Percentiles rank a stretch among this genome's conserved stretches.
These are phyloP conservation scores for Pogonocichla stellata DNA, from an alignment of 2,113 vertebrate genomes.

Conservation along the genomic window DNA sequence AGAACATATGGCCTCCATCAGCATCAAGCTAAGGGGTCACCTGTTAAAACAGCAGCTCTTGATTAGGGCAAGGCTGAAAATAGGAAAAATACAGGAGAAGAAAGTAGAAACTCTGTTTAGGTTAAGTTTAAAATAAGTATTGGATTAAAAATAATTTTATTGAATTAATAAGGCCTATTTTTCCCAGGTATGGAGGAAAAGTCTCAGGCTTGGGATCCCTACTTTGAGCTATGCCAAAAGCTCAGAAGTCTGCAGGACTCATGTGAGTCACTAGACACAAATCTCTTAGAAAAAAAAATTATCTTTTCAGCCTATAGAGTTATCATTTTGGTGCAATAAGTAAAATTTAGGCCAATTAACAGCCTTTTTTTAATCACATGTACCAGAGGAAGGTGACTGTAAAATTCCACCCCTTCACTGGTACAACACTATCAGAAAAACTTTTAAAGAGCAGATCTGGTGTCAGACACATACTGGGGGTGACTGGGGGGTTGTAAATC, in stretches of 20 bases:
- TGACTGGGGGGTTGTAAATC: neutral
- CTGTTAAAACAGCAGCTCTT: neutral
- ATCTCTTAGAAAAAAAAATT: neutral
- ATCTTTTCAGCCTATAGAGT: neutral
- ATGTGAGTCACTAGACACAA: neutral
- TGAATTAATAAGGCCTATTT: neutral
- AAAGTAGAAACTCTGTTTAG: neutral
- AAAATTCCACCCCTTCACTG: neutral
- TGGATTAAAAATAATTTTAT: neutral
- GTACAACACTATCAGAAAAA: neutral
- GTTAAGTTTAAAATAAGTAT: neutral
- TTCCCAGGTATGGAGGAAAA: neutral
- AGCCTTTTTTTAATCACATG: neutral
- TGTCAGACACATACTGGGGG: neutral
- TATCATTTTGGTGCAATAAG: neutral
- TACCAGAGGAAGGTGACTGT: neutral
- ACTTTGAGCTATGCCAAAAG: neutral
- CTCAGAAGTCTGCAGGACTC: neutral
- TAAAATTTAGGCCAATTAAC: neutral
- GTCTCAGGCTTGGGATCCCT: neutral
- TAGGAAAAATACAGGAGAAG: neutral
- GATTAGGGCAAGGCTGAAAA: neutral
- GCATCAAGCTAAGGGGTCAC: neutral
- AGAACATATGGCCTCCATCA: neutral
- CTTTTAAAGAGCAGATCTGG: neutral